Base-by-base conservation (phyloP, 2,888 invertebrate species). In the Pheosia gnoma region DNA sequence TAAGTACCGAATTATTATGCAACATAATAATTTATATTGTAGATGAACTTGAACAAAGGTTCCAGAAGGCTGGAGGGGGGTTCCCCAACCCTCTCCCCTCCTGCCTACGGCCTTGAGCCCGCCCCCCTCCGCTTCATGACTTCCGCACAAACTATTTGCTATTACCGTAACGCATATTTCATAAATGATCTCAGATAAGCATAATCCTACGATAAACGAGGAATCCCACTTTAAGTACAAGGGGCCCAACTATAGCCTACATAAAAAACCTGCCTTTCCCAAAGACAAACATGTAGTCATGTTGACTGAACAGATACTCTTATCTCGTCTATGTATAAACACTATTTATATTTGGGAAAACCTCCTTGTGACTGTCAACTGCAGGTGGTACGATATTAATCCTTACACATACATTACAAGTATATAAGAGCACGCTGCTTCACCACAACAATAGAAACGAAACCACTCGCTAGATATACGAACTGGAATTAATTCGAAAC, bases 301-400 rank as follows among this genome's bases (percentile, higher is more conserved):
- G 79, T 78, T 70, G 64, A 75, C 79, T 72, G 63, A 82, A 82
- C 78, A 63, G 51, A 66, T 59, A 58, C 60, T 69, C 72, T 83
- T 88, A 89, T 89, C 89, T 81, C 65, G 80, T 83, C 78, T 81
- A 79, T 80, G 74, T 72, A 74, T 78, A 64, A 72, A 77, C 66
- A 71, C 68, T 65, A 64, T 81, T 82, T 83, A 77, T 78, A 79
- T 62, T 70, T 71, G 89, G 92, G 81, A 91, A 91, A 91, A 87
- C 91, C 91, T 78, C 72, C 75, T 70, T 72, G 66, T 79, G 67
- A 70, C 69, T 79, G 81, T 68, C 66, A 74, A 71, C 69, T 66
- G 70, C 62, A 54, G 66, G 68, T 67, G 68, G 70, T 70, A 66
- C 55, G 66, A 69, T 71, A 8, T 85, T 86, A 89, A 85, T 83